These are phyloP conservation scores for Scrobipalpa costella DNA, from an alignment of 2,888 invertebrate species.

Conservation along the genomic window DNA sequence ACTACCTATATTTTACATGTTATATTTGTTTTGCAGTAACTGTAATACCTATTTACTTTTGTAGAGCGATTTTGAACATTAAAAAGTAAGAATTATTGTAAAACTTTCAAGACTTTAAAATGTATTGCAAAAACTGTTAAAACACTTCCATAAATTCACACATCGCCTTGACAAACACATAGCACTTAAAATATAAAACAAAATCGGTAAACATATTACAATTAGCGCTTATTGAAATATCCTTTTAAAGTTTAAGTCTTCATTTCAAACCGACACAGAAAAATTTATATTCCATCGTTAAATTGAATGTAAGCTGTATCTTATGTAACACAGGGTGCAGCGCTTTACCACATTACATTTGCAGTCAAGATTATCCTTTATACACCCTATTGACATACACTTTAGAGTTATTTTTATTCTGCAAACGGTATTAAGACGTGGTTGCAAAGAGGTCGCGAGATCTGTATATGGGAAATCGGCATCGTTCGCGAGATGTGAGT, in stretches of 20 bases:
- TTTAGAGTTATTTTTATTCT: not conserved
- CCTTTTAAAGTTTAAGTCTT: conserved; percentile 22
- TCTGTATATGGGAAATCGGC: conserved; percentile 20
- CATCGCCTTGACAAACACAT: conserved; percentile 7
- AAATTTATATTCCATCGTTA: conserved; percentile 24
- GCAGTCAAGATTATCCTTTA: not conserved
- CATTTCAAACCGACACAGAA: conserved; percentile 10
- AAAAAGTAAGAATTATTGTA: not conserved
- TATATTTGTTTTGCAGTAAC: too few species aligned
- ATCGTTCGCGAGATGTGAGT: conserved; percentile 8
- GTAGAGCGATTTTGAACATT: too few species aligned
- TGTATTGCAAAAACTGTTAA: not conserved
- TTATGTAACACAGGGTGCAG: conserved; percentile 27
- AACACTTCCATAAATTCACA: not conserved
- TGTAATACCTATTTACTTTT: too few species aligned
- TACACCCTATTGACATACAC: not conserved
- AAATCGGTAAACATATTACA: conserved; percentile 19
- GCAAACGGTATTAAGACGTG: not conserved
- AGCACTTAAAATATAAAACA: conserved; percentile 12
- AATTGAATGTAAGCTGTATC: conserved; percentile 17
- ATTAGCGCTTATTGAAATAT: conserved; percentile 20
- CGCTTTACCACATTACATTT: not conserved
- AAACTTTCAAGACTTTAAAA: not conserved
- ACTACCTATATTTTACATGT: too few species aligned
- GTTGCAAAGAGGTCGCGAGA: conserved; percentile 2